phyloP scores from a whole-genome alignment of 1,140 invertebrate species.

The Marisa cornuarietis region DNA sequence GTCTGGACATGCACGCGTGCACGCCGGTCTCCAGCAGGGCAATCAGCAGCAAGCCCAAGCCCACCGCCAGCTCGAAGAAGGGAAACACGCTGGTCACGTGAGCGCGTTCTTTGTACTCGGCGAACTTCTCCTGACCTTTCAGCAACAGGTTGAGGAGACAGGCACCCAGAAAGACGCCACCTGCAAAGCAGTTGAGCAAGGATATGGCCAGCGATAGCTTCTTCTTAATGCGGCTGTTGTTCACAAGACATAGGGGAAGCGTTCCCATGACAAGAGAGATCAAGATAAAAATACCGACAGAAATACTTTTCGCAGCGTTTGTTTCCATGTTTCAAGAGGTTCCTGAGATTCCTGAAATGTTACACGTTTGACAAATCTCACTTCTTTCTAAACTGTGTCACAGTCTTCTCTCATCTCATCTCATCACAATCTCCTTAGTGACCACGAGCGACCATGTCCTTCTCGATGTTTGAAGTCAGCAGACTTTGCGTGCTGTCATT shows the following conservation, averaged over 20 bases:
- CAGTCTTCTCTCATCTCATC: not conserved
- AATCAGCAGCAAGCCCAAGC: constrained; percentile 70
- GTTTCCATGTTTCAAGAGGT: constrained; percentile 5
- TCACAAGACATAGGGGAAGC: constrained; percentile 13
- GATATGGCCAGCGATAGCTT: constrained; percentile 8
- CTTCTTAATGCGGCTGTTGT: not conserved
- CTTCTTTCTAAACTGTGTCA: not conserved
- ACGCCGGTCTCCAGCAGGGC: constrained; percentile 26
- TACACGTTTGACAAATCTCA: no score
- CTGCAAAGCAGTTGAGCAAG: constrained; percentile 65
- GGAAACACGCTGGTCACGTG: not conserved
- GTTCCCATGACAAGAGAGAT: constrained; percentile 11
- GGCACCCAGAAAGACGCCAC: constrained; percentile 70
- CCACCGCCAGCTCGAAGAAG: constrained; percentile 47
- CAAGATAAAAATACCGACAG: constrained; percentile 16
- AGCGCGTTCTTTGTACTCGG: constrained; percentile 19
- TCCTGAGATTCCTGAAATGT: no score
- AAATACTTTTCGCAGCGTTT: constrained; percentile 15
- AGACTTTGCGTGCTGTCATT: no score
- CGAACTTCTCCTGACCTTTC: constrained; percentile 63
- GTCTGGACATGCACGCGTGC: constrained; percentile 2
- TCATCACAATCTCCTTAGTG: not conserved
- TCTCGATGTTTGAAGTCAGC: no score
- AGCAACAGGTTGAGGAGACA: constrained; percentile 69
- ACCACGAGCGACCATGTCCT: no score